phyloP scores from a whole-genome alignment of 53 echinoderm and acorn worm genomes.

The Paracentrotus lividus region DNA sequence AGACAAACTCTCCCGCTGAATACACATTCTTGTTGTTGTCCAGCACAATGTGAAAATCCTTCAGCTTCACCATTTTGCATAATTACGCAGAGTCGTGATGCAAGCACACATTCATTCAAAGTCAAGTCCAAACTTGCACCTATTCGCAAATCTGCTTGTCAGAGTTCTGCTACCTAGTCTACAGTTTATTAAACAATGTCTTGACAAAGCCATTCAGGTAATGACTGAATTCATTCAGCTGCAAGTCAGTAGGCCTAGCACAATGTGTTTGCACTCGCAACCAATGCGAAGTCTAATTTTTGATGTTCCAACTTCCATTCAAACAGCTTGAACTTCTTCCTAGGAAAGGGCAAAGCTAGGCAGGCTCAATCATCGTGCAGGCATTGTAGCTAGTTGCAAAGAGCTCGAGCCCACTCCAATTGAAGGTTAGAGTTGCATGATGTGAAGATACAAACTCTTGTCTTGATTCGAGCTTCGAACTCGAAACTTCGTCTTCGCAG shows the following conservation, averaged over 20 bases:
- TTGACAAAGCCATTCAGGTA: conserved; percentile 2
- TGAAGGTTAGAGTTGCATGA: neutral
- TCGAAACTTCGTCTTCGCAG: no score
- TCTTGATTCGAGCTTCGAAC: no score
- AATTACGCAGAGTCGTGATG: neutral
- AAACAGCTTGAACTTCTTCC: no score
- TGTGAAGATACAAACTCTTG: neutral
- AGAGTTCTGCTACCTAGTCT: neutral
- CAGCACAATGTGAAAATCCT: conserved; percentile 94
- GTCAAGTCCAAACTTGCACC: neutral
- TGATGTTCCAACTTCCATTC: no score
- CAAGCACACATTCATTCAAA: neutral
- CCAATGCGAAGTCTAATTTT: no score
- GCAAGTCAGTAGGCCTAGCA: neutral
- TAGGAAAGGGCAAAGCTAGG: no score
- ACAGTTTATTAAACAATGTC: neutral
- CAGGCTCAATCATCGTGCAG: no score
- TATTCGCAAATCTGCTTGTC: conserved; percentile 9
- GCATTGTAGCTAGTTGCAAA: neutral
- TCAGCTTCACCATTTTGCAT: conserved; percentile 91
- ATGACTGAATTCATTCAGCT: neutral
- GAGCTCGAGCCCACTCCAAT: neutral
- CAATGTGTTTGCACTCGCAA: no score
- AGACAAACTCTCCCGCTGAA: conserved; percentile 93
- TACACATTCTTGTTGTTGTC: conserved; percentile 98